phyloP scores from a whole-genome alignment of 2,888 invertebrate species.

The Lamproptera curius region DNA sequence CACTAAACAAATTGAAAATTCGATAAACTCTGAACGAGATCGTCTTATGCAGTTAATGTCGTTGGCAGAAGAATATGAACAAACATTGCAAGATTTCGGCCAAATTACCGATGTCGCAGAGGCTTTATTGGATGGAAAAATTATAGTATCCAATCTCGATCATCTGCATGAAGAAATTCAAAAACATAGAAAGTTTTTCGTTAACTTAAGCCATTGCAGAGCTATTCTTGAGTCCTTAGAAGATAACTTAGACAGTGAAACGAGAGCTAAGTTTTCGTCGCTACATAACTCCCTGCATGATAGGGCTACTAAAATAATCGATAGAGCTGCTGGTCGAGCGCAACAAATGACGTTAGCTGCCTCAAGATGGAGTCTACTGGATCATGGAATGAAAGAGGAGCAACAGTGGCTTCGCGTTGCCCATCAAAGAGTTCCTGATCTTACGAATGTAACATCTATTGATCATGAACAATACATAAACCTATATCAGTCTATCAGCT shows the following conservation, averaged over 20 bases:
- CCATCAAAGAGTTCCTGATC: conserved; percentile 89
- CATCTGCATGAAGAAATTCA: conserved; percentile 94
- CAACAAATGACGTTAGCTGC: conserved; percentile 92
- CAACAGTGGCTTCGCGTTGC: conserved; percentile 90
- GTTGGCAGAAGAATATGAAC: conserved; percentile 91
- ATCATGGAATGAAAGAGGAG: conserved; percentile 90
- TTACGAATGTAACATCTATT: conserved; percentile 87
- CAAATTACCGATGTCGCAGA: conserved; percentile 92
- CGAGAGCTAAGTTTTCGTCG: conserved; percentile 83
- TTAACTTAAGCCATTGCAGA: conserved; percentile 91
- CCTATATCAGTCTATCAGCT: conserved; percentile 87
- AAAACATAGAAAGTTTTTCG: conserved; percentile 92
- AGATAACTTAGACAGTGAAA: conserved; percentile 89
- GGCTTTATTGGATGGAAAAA: conserved; percentile 86
- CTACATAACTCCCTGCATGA: conserved; percentile 88
- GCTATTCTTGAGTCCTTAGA: conserved; percentile 92
- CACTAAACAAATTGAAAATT: conserved; percentile 83
- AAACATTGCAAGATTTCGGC: conserved; percentile 90
- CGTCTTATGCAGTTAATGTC: conserved; percentile 85
- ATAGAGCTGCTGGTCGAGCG: conserved; percentile 88
- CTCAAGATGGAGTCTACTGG: conserved; percentile 88
- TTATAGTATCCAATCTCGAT: conserved; percentile 85
- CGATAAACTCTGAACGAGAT: conserved; percentile 84
- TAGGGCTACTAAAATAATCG: conserved; percentile 85
- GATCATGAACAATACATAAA: conserved; percentile 92